phyloP scores from a whole-genome alignment of 2,797 vertebrate genomes.

The Lycodopsis pacificus region DNA sequence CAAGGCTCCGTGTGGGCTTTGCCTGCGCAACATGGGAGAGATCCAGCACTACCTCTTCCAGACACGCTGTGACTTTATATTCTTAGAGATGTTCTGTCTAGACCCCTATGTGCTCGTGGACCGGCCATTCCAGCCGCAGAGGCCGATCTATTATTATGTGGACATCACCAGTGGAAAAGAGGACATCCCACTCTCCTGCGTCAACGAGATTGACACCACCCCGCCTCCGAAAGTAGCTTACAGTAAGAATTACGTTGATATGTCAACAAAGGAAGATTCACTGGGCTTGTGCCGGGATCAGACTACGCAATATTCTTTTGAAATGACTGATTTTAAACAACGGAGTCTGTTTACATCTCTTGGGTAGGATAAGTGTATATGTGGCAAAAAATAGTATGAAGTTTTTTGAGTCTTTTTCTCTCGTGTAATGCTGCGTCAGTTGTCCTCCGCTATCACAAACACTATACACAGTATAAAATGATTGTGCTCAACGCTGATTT shows the following conservation, averaged over 20 bases:
- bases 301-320: background rate
- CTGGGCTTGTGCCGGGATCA: background rate
- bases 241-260: slow-evolving; percentile 82
- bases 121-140: slow-evolving; percentile 94
- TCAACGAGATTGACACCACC: slow-evolving; percentile 95
- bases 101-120: slow-evolving; percentile 98
- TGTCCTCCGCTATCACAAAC: background rate
- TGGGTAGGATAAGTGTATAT: background rate
- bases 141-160: slow-evolving; percentile 92
- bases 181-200: slow-evolving; percentile 95
- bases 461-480: background rate
- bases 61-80: slow-evolving; percentile 93
- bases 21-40: slow-evolving; percentile 94
- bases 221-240: slow-evolving; percentile 95
- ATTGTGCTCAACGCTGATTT: background rate
- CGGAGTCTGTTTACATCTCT: background rate
- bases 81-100: slow-evolving; percentile 98
- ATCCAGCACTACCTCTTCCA: slow-evolving; percentile 96
- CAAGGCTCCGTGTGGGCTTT: slow-evolving; percentile 96
- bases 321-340: background rate
- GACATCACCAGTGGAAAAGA: slow-evolving; percentile 94
- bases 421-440: background rate
- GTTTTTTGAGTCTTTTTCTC: background rate
- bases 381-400: background rate
- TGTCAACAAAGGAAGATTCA: background rate